Base-by-base conservation (phyloP, 1,140 invertebrate species). In the Kradibia gibbosae region DNA sequence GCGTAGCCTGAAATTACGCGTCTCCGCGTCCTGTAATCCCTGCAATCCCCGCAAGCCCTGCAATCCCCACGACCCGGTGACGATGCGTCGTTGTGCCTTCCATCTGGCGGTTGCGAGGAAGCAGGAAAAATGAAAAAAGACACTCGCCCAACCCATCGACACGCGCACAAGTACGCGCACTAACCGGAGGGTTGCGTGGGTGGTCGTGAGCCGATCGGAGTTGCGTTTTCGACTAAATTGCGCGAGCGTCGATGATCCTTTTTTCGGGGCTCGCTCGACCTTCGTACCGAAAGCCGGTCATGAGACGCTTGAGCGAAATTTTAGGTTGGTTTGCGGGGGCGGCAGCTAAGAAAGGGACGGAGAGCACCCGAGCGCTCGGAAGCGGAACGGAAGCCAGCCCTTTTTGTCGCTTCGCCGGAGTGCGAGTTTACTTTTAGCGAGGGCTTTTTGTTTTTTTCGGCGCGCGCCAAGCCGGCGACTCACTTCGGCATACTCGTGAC, bases 171-270 rank as follows among this genome's bases (percentile, higher is more conserved):
- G n/a, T n/a, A n/a, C n/a, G n/a, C n/a, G n/a, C n/a, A n/a, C n/a
- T n/a, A n/a, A n/a, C n/a, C n/a, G n/a, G n/a, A n/a, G n/a, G n/a
- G 78, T 39, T 2, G 73, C 80, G 80, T 76, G 80, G 80, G 80
- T 81, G 80, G 80, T 81, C 80, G 80, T n/a, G 73, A 36, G 20
- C 22, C 71, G 57, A 42, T 65, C 45, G 60, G 50, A 22, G 60
- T 73, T 72, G 57, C 20, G 73, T 42, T 76, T 65, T n/a, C 80
- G 60, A 62, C 76, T 62, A 76, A 70, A 76, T 76, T 34, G 73
- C 80, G 80, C 57, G 60, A 1, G 2, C 31, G 70, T 0, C 45
- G 45, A 70, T 70, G 67, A 45, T 45, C 45, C 57, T 62, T 62
- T 62, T 31, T 62, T 11, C 39, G 36, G 20, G 39, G 20, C 36